These are phyloP conservation scores for Chelonia mydas DNA, from an alignment of 2,797 vertebrate genomes.

Conservation along the genomic window DNA sequence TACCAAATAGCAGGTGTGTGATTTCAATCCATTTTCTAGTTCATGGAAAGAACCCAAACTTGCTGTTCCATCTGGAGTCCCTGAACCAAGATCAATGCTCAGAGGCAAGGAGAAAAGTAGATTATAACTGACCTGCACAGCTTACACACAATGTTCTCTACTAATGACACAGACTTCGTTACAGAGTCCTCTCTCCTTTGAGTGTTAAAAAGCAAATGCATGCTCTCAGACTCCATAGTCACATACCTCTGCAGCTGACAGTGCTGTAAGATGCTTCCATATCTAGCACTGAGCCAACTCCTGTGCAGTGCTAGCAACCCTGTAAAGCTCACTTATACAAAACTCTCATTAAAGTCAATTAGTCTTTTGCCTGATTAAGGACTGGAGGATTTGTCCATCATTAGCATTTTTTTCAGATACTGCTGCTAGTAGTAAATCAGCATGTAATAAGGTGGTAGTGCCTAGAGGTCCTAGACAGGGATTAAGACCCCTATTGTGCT, in stretches of 20 bases:
- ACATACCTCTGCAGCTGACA: accelerated
- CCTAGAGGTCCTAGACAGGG: neutral
- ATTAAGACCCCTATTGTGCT: neutral
- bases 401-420: neutral
- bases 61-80: slow-evolving; percentile 17
- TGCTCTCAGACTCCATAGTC: no score
- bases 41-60: slow-evolving; percentile 17
- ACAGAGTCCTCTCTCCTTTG: accelerated
- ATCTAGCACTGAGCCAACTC: neutral
- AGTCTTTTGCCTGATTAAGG: neutral
- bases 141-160: accelerated
- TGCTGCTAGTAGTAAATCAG: no score
- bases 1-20: neutral
- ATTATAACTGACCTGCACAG: neutral
- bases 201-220: neutral
- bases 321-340: neutral
- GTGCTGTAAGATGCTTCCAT: neutral
- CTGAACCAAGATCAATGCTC: slow-evolving; percentile 17
- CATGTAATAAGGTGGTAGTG: neutral
- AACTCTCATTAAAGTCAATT: neutral
- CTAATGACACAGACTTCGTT: neutral
- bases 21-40: slow-evolving; percentile 22
- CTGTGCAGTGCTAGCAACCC: neutral
- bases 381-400: accelerated
- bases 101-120: neutral